These are phyloP conservation scores for Nycticryphes semicollaris DNA, from an alignment of 2,113 vertebrate genomes.

Conservation along the genomic window DNA sequence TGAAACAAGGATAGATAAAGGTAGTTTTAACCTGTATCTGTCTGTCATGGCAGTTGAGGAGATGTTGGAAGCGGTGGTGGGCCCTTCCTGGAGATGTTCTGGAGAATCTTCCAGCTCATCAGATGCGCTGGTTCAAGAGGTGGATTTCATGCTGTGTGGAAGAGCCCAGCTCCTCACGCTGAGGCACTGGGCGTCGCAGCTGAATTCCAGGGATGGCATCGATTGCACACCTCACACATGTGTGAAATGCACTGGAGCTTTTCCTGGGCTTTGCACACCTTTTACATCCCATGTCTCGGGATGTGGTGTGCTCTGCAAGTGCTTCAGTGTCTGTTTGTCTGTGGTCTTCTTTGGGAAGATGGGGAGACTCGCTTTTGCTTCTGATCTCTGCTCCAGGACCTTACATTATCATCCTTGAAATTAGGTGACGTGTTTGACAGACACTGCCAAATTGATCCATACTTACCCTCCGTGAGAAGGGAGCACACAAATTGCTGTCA, in stretches of 20 bases:
- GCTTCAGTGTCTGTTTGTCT: neutral
- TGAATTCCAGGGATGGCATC: fast-evolving
- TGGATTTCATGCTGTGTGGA: neutral
- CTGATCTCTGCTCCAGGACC: fast-evolving
- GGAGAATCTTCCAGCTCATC: neutral
- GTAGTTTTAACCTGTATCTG: neutral
- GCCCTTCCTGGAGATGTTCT: neutral
- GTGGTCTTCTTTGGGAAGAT: neutral
- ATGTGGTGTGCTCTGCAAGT: neutral
- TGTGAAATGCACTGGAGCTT: fast-evolving
- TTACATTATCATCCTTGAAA: fast-evolving
- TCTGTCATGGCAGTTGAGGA: neutral
- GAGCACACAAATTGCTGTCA: neutral
- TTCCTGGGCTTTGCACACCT: neutral
- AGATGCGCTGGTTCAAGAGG: neutral
- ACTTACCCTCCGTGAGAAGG: neutral
- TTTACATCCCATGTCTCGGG: neutral
- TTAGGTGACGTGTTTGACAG: neutral
- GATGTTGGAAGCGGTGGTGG: neutral
- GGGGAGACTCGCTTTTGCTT: fast-evolving
- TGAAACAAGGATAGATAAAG: neutral
- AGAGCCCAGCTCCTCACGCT: neutral
- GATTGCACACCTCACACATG: fast-evolving
- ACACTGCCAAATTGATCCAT: fast-evolving
- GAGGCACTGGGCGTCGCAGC: neutral